phyloP scores from a whole-genome alignment of 2,113 vertebrate genomes.

The Pelobates fuscus region DNA sequence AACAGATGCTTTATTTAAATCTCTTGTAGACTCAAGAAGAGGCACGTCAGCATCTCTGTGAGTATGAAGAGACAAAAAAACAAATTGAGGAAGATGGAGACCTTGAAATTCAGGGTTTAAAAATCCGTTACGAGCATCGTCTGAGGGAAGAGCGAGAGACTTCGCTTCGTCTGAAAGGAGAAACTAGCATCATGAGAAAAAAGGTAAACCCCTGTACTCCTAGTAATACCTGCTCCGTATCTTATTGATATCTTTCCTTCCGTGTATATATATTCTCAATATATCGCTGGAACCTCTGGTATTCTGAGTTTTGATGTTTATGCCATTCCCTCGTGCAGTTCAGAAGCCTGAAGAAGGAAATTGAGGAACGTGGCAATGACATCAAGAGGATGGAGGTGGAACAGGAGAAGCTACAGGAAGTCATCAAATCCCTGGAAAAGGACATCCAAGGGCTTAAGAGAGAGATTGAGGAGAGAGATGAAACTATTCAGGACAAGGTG shows the following conservation, averaged over 20 bases:
- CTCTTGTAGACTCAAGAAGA: slow-evolving; percentile 75
- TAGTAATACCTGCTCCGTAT: too few relatives aligned
- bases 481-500: slow-evolving; percentile 87
- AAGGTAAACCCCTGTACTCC: slow-evolving; percentile 83
- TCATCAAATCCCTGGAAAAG: slow-evolving; percentile 82
- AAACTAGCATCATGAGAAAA: slow-evolving; percentile 80
- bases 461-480: slow-evolving; percentile 79
- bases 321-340: slow-evolving; percentile 65
- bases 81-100: slow-evolving; percentile 85
- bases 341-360: slow-evolving; percentile 79
- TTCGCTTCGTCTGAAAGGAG: slow-evolving; percentile 76
- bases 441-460: slow-evolving; percentile 82
- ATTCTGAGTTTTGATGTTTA: neutral
- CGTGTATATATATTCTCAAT: too few relatives aligned
- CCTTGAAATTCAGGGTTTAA: slow-evolving; percentile 77
- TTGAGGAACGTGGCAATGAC: slow-evolving; percentile 72
- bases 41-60: slow-evolving; percentile 67
- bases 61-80: slow-evolving; percentile 78
- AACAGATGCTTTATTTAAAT: neutral
- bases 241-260: too few relatives aligned
- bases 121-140: slow-evolving; percentile 76
- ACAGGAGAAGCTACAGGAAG: slow-evolving; percentile 74
- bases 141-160: slow-evolving; percentile 77
- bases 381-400: slow-evolving; percentile 76
- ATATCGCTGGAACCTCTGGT: too few relatives aligned